These are phyloP conservation scores for Sepiola atlantica DNA, from an alignment of 2,888 invertebrate species.

Conservation along the genomic window DNA sequence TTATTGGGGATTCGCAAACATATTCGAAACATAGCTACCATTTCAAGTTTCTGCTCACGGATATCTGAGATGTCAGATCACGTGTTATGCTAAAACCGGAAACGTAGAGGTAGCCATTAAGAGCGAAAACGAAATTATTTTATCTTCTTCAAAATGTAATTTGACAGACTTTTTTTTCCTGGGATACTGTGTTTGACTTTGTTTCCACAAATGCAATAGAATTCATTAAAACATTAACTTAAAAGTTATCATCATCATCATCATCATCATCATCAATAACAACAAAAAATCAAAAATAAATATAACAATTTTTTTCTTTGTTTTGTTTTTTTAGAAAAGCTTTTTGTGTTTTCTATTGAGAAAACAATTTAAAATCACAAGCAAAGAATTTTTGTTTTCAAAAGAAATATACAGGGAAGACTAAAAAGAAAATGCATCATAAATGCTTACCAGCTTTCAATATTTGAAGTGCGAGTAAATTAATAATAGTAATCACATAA, in stretches of 20 bases:
- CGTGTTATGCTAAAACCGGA: not conserved
- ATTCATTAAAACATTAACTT: not conserved
- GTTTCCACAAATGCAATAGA: not conserved
- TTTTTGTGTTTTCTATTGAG: not conserved
- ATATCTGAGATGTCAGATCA: not conserved
- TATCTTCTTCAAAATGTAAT: not conserved
- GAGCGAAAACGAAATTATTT: no score
- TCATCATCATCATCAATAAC: not conserved
- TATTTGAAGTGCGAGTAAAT: not conserved
- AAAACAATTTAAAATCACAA: not conserved
- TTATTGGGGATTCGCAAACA: not conserved
- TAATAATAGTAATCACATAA: not conserved
- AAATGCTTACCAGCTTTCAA: not conserved
- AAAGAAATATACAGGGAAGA: not conserved
- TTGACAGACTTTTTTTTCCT: not conserved
- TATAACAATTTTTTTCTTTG: not conserved
- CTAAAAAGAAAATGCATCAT: not conserved
- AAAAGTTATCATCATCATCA: not conserved
- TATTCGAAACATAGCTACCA: not conserved
- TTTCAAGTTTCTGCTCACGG: not conserved
- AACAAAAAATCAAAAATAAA: not conserved
- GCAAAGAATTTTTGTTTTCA: not conserved
- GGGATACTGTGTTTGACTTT: not conserved
- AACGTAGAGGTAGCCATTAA: not conserved
- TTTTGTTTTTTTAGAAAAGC: not conserved